These are phyloP conservation scores for Brachionus angularis DNA, from an alignment of 1,140 invertebrate species.

Conservation along the genomic window DNA sequence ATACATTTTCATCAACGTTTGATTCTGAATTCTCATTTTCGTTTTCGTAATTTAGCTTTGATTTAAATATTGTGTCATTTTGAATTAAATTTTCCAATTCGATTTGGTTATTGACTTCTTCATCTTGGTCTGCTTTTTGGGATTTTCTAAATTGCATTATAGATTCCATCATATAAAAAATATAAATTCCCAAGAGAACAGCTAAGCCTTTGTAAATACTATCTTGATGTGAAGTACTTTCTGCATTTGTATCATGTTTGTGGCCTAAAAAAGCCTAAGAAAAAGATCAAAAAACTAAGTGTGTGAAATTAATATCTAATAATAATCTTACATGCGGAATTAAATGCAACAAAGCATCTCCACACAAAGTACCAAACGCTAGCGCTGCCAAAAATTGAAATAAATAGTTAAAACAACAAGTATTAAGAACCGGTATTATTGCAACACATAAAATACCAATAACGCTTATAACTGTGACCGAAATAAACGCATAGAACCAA, in stretches of 20 bases:
- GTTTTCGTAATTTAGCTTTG: not conserved
- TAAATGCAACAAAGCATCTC: conserved; percentile 45
- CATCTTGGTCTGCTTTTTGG: not conserved
- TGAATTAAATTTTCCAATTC: conserved; percentile 12
- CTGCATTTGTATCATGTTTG: not conserved
- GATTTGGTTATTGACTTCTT: not conserved
- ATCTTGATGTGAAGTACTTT: not conserved
- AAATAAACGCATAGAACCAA: conserved; percentile 27
- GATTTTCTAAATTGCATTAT: conserved; percentile 46
- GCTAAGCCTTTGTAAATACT: conserved; percentile 48
- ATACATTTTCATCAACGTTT: conserved; percentile 11
- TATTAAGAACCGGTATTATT: conserved; percentile 10
- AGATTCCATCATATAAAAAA: conserved; percentile 52
- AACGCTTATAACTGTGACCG: conserved; percentile 3
- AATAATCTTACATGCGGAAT: conserved; percentile 43
- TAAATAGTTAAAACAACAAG: conserved; percentile 28
- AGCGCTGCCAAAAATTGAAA: conserved; percentile 45
- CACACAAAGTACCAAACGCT: conserved; percentile 32
- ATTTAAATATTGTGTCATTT: not conserved
- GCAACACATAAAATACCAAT: conserved; percentile 12
- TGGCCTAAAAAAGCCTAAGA: not conserved
- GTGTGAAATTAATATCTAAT: too few species aligned
- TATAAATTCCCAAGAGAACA: conserved; percentile 50
- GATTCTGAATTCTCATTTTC: too few species aligned
- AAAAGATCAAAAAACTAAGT: too few species aligned